phyloP scores from a whole-genome alignment of 2,113 vertebrate species.

The Epinephelus fuscoguttatus region DNA sequence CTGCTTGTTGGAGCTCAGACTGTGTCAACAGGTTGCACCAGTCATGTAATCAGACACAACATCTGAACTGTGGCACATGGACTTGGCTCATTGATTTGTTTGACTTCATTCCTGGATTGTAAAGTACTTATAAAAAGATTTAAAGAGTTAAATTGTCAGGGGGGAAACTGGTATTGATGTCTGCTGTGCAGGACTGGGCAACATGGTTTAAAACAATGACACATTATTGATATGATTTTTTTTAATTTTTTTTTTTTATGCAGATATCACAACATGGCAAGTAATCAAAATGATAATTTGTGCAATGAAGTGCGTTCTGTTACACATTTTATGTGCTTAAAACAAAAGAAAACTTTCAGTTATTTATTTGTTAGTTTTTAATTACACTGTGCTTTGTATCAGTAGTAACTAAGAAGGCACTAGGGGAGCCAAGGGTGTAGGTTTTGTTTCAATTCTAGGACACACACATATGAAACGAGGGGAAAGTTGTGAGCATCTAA shows the following conservation, averaged over 20 bases:
- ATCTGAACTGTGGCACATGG: neutral
- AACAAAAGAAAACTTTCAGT: neutral
- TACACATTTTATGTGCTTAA: neutral
- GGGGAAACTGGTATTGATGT: neutral
- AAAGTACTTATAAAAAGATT: neutral
- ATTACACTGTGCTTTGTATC: neutral
- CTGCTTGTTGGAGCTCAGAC: slow-evolving; percentile 39
- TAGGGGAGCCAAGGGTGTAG: too few relatives aligned
- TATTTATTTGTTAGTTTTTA: neutral
- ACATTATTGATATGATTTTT: neutral
- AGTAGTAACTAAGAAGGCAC: neutral
- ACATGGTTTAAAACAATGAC: neutral
- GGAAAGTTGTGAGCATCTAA: too few relatives aligned
- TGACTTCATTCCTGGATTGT: neutral
- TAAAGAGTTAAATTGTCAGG: neutral
- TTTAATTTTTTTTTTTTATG: too few relatives aligned
- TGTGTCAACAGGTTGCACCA: slow-evolving; percentile 38
- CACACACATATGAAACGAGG: too few relatives aligned
- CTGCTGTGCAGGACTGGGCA: neutral
- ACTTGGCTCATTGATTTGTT: slow-evolving; percentile 1
- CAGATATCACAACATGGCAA: neutral
- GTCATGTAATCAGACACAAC: slow-evolving; percentile 14
- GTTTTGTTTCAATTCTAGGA: too few relatives aligned
- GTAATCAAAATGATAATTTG: neutral
- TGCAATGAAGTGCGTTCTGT: neutral